Evolutionary conservation across 2,113 vertebrate genomes (phyloP).

Genomic region (Helogale parvula): DNA sequence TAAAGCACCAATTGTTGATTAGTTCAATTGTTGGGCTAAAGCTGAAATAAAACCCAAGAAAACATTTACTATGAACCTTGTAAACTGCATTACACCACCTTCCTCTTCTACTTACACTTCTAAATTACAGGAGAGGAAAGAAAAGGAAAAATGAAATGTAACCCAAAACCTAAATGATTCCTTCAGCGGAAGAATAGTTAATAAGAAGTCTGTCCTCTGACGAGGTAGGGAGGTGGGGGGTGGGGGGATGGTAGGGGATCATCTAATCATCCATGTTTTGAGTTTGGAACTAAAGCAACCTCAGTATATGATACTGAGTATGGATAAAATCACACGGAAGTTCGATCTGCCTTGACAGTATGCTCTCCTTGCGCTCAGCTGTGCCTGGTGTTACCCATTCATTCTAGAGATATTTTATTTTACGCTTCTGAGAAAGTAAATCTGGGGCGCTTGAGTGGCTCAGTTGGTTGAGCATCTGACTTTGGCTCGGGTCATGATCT

Average conservation of each 20-base stretch:
- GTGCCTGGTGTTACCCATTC: neutral
- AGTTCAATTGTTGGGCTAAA: neutral
- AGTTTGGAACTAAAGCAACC: neutral
- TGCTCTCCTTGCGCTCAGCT: neutral
- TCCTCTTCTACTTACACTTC: neutral
- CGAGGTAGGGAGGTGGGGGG: too few relatives aligned
- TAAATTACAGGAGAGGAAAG: neutral
- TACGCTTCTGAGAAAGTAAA: neutral
- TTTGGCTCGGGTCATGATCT: too few relatives aligned
- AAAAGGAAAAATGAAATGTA: neutral
- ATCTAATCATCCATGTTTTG: neutral
- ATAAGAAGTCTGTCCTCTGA: neutral
- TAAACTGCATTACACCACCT: neutral
- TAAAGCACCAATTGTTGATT: neutral
- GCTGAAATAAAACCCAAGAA: neutral
- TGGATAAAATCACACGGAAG: neutral
- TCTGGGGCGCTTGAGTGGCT: neutral
- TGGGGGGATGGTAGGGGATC: too few relatives aligned
- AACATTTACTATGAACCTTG: neutral
- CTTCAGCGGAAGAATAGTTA: neutral
- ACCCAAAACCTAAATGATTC: neutral
- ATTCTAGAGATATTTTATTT: neutral
- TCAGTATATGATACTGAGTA: neutral
- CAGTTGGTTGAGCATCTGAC: too few relatives aligned
- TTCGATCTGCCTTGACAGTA: neutral